phyloP scores from a whole-genome alignment of 2,888 invertebrate species.

The Dastarcus helophoroides region DNA sequence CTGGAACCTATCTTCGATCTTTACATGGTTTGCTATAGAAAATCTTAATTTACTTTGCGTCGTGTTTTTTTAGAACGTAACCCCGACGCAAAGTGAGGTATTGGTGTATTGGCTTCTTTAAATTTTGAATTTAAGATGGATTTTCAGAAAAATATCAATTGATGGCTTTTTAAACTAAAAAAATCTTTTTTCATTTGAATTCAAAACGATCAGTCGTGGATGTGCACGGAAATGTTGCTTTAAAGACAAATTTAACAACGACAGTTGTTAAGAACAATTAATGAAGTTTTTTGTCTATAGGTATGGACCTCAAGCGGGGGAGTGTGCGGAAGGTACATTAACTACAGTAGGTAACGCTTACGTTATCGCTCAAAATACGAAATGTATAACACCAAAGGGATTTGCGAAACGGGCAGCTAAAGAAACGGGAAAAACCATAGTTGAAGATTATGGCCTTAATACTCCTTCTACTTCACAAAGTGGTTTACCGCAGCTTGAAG shows the following conservation, averaged over 20 bases:
- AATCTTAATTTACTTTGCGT: too few species aligned
- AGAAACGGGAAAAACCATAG: slow-evolving; percentile 39
- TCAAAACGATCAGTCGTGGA: too few species aligned
- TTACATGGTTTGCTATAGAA: too few species aligned
- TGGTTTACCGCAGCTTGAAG: too few species aligned
- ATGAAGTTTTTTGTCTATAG: too few species aligned
- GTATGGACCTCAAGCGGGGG: slow-evolving; percentile 57
- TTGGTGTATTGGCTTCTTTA: too few species aligned
- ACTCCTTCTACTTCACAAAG: too few species aligned
- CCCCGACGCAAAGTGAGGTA: too few species aligned
- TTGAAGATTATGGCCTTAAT: too few species aligned
- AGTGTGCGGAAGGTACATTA: slow-evolving; percentile 52
- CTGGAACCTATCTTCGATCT: too few species aligned
- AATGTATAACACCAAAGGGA: slow-evolving; percentile 54
- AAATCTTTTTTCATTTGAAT: slow-evolving; percentile 2
- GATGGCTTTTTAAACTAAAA: background rate
- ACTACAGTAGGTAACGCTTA: slow-evolving; percentile 60
- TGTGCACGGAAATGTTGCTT: slow-evolving; percentile 4
- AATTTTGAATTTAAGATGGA: background rate
- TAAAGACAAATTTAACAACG: slow-evolving; percentile 1
- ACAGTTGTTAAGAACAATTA: slow-evolving; percentile 2
- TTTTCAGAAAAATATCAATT: background rate
- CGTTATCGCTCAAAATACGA: slow-evolving; percentile 51
- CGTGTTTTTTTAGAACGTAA: too few species aligned
- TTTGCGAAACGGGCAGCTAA: slow-evolving; percentile 52